Percentiles rank a stretch among this genome's conserved stretches.
Evolutionary conservation across 1,140 invertebrate genomes (phyloP).

Genomic region (Heliconius eleuchia): DNA sequence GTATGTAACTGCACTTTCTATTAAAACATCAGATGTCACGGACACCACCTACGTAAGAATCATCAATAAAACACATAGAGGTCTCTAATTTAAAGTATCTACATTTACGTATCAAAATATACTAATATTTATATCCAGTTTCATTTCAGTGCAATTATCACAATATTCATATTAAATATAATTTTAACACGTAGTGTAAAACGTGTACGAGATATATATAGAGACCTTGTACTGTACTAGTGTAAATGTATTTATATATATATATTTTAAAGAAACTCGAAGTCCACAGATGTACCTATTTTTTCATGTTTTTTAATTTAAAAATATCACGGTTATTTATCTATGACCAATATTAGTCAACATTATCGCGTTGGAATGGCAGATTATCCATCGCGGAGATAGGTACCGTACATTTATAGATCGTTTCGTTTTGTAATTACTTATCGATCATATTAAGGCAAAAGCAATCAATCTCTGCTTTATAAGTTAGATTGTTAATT

Average conservation of each 20-base stretch:
- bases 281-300: background rate
- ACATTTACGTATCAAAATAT: background rate
- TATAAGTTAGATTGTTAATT: slow-evolving; percentile 21
- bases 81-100: background rate
- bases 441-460: slow-evolving; percentile 26
- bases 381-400: slow-evolving; percentile 32
- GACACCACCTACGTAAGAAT: slow-evolving; percentile 2
- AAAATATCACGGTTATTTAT: slow-evolving; percentile 25
- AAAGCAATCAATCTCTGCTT: slow-evolving; percentile 17
- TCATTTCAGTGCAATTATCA: background rate
- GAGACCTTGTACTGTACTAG: background rate
- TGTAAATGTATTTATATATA: background rate
- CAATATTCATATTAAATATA: background rate
- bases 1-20: background rate
- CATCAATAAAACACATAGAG: background rate
- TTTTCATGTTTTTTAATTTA: background rate
- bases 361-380: slow-evolving; percentile 35
- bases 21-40: background rate
- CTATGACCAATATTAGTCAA: slow-evolving; percentile 39
- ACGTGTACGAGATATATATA: background rate
- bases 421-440: slow-evolving; percentile 32
- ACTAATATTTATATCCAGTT: background rate
- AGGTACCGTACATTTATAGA: slow-evolving; percentile 18
- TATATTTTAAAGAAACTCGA: background rate
- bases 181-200: background rate